Base-by-base conservation (phyloP, 64 coral and sea anemone genomes). In the Hydrozoanthus tunicans region DNA sequence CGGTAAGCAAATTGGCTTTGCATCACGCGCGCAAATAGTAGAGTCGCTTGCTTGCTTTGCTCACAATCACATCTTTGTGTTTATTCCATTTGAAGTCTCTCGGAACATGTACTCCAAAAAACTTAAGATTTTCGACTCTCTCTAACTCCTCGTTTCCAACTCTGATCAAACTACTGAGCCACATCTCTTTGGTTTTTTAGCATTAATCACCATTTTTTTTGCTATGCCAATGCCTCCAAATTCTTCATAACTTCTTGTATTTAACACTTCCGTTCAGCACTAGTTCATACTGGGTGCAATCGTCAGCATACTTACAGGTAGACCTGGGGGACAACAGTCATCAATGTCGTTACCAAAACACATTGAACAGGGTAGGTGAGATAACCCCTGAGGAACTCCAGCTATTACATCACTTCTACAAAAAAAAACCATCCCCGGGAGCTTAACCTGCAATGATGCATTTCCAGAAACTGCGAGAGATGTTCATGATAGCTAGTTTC, bases 301-400 rank as follows among this genome's bases (percentile, higher is more conserved):
- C 79, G 73, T 83, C 92, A 62, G 86, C 92, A 83, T 56, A 89
- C 82, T 83, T 83, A n/a, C 26, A 62, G 6, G 86, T 90, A 52
- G 25, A 78, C 23, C 43, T 11, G 17, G 9, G 24, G 3, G 0
- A 73, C 27, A 79, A 15, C 13, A 62, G 9, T 93, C 83, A 3
- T 93, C 91, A 20, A 93, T 24, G 7, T 80, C 91, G 61, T 89
- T 54, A 10, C 80, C 77, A 64, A 61, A 79, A 20, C 0, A 93
- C 79, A 67, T 86, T 88, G 8, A 93, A 93, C 15, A 93, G 15
- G n/a, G 79, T 66, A 20, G 91, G 91, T 5, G 74, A 88, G 20
- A 88, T 88, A 11, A 93, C 32, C 32, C 32, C 32, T 43, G 32
- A 43, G 2, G 32, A 43, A 43, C 32, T 43, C 32, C 90, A 4